phyloP scores from a whole-genome alignment of 2,888 invertebrate genomes.

The Rhagonycha lutea region DNA sequence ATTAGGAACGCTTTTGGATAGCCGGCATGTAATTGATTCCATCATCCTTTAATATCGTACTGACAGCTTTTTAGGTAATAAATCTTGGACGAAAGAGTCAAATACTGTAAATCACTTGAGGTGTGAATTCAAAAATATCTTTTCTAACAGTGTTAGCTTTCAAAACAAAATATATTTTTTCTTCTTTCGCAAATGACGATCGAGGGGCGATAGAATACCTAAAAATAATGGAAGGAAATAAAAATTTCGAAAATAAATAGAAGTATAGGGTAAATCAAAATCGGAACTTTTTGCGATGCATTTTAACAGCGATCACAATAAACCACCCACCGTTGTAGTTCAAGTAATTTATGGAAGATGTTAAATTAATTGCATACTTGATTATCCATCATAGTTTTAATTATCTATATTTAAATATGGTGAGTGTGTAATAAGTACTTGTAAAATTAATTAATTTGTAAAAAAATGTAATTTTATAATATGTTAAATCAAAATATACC shows the following conservation, averaged over 20 bases:
- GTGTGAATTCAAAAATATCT: neutral
- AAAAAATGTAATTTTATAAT: neutral
- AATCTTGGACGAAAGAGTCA: neutral
- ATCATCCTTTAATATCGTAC: neutral
- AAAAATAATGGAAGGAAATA: too few relatives aligned
- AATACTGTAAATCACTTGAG: neutral
- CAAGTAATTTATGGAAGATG: neutral
- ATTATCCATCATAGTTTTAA: neutral
- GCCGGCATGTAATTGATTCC: neutral
- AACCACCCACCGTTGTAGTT: neutral
- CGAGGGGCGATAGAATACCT: neutral
- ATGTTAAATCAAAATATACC: neutral
- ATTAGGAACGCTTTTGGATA: neutral
- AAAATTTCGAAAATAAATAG: neutral
- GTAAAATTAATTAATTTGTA: neutral
- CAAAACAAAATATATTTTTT: neutral
- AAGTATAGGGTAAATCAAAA: too few relatives aligned
- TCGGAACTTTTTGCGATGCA: neutral
- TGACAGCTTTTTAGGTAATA: neutral
- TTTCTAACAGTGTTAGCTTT: neutral
- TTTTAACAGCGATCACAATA: neutral
- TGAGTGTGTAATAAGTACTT: neutral
- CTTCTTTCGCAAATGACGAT: neutral
- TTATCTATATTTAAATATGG: neutral
- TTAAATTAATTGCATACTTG: neutral